These are phyloP conservation scores for Trogon surrucura DNA, from an alignment of 2,113 vertebrate species.

Conservation along the genomic window DNA sequence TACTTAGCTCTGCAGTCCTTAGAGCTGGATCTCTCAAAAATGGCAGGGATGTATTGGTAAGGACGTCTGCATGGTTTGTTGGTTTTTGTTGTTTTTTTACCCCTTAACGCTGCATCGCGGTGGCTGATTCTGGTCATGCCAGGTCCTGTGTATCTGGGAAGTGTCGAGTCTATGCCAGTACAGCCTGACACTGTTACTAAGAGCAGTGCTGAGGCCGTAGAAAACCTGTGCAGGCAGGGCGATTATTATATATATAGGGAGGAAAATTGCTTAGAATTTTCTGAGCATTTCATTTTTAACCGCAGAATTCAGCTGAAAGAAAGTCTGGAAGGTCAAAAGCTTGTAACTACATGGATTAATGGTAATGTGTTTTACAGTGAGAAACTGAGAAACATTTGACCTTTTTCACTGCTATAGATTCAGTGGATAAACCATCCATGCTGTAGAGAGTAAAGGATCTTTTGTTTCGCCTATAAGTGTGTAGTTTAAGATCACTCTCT, in stretches of 20 bases:
- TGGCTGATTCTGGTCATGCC: neutral
- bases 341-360: neutral
- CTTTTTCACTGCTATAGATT: neutral
- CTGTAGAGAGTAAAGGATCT: neutral
- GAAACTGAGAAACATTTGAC: neutral
- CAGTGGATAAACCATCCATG: neutral
- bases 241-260: neutral
- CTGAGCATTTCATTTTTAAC: neutral
- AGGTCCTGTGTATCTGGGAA: no score
- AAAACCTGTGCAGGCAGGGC: neutral
- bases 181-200: neutral
- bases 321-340: neutral
- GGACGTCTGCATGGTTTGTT: neutral
- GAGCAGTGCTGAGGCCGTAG: neutral
- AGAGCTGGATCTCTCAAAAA: conserved; percentile 96
- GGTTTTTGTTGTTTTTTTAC: neutral
- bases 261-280: neutral
- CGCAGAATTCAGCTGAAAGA: neutral
- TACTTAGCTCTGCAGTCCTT: conserved; percentile 96
- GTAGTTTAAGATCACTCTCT: neutral
- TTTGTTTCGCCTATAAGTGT: neutral
- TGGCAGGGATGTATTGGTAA: conserved; percentile 98
- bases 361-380: neutral
- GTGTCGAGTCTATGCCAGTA: neutral
- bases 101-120: no score